Percentiles rank a stretch among this genome's conserved stretches.
These are phyloP conservation scores for Copidosoma floridanum DNA, from an alignment of 1,140 invertebrate genomes.

Conservation along the genomic window DNA sequence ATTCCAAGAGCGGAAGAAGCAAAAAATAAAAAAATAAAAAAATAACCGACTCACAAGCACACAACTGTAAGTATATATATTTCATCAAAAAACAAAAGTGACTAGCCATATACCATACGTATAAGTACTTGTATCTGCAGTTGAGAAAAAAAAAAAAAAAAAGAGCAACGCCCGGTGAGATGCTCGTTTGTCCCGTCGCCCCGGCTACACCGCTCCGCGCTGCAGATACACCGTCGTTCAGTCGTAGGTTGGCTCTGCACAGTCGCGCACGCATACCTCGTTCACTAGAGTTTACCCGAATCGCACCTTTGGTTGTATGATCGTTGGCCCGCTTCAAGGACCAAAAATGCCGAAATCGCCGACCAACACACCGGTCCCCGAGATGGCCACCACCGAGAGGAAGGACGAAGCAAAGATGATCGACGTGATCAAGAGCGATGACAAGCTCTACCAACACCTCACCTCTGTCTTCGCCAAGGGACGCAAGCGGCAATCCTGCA, in stretches of 20 bases:
- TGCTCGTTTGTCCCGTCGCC: conserved; percentile 19
- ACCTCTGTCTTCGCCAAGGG: background rate
- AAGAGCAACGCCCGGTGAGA: background rate
- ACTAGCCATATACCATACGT: too few relatives aligned
- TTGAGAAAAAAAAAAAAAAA: background rate
- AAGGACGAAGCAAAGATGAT: conserved; percentile 22
- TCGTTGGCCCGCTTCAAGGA: background rate
- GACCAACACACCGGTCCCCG: background rate
- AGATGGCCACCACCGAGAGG: background rate
- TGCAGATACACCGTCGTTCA: background rate
- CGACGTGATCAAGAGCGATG: conserved; percentile 17
- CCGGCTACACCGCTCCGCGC: too few relatives aligned
- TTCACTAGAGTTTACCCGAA: too few relatives aligned
- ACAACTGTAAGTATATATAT: too few relatives aligned
- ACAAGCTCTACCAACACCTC: conserved; percentile 16
- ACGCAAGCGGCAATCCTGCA: conserved; percentile 2
- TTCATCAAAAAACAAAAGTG: too few relatives aligned
- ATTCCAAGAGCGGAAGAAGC: too few relatives aligned
- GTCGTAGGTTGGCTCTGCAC: background rate
- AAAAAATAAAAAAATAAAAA: too few relatives aligned
- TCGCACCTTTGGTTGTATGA: too few relatives aligned
- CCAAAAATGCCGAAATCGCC: conserved; percentile 10
- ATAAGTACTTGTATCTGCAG: too few relatives aligned
- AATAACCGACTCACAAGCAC: too few relatives aligned
- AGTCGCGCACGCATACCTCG: background rate